Evolutionary conservation across 1,140 invertebrate species (phyloP), one percentile per base, ranked within the genome.

Genomic region (Pentalonia nigronervosa): DNA sequence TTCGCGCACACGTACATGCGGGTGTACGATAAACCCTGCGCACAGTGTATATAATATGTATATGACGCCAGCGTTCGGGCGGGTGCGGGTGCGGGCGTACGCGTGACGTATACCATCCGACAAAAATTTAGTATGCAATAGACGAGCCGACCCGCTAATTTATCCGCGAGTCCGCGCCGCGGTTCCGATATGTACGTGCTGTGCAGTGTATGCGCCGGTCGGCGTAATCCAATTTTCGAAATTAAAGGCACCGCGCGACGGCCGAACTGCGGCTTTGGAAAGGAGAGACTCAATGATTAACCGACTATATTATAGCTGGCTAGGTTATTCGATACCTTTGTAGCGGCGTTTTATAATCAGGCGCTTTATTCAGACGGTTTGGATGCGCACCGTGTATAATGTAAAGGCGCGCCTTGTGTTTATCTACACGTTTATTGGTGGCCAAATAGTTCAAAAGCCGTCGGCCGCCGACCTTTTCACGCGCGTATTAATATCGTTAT

Each of bases 191-290:
- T 84, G 7, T 53, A 53, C n/a, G n/a, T 47, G 23, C 45, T 84
- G 41, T 4, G 41, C 41, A 4, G 41, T 41, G 4, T 41, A 41
- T 41, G 4, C 41, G n/a, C n/a, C n/a, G n/a, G n/a, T 41, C 41
- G 41, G 17, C n/a, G 86, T 88, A 88, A 50, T 88, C 86, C 45
- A 89, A 89, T 89, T 89, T 87, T 47, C 84, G 11, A 87, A 89
- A 89, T 89, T 89, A 87, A 87, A 53, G 48, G 45, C 20, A 36
- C 87, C n/a, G 30, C n/a, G 30, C 87, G n/a, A 30, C 17, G 30
- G n/a, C n/a, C 23, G 84, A 34, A 89, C 41, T 41, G 4, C 7
- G 20, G n/a, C 87, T 89, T 89, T 89, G 48, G 87, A 89, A 89
- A 89, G 47, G n/a, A 36, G 87, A 89, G 21, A 53, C 48, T 36